Percentiles rank a stretch among this genome's conserved stretches.
Evolutionary conservation across 2,797 vertebrate species (phyloP).

Genomic region (Sebastes hopkinsi): DNA sequence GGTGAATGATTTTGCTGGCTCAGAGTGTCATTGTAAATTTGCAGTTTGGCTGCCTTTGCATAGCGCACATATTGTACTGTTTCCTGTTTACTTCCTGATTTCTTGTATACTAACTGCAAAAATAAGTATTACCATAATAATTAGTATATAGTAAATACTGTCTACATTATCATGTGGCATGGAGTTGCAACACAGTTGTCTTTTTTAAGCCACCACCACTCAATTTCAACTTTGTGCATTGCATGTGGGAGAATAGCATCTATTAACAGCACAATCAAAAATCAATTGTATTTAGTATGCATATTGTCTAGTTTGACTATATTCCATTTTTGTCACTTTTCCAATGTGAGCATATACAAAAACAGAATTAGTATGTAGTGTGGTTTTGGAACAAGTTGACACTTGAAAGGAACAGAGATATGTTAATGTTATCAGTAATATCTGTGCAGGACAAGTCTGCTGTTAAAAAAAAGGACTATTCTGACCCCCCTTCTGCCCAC

Average conservation of each 20-base stretch:
- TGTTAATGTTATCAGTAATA: background rate
- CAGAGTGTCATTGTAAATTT: background rate
- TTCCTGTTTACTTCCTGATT: accelerated
- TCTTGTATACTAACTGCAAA: background rate
- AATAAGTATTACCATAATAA: too few species aligned
- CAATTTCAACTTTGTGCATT: background rate
- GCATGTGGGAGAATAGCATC: background rate
- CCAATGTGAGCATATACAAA: background rate
- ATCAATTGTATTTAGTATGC: background rate
- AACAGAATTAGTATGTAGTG: background rate
- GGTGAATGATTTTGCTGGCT: background rate
- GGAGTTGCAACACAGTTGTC: background rate
- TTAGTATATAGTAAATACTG: background rate
- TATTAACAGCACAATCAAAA: background rate
- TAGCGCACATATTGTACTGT: too few species aligned
- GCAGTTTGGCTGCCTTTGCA: background rate
- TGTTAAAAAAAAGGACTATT: background rate
- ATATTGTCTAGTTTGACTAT: background rate
- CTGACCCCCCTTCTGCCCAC: background rate
- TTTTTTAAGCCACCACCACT: background rate
- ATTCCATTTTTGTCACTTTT: background rate
- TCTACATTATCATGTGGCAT: background rate
- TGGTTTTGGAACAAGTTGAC: too few species aligned
- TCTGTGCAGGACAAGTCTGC: background rate
- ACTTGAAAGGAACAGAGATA: too few species aligned